Evolutionary conservation across 1,140 invertebrate genomes (phyloP).

Genomic region (Macrotrachela quadricornifera): DNA sequence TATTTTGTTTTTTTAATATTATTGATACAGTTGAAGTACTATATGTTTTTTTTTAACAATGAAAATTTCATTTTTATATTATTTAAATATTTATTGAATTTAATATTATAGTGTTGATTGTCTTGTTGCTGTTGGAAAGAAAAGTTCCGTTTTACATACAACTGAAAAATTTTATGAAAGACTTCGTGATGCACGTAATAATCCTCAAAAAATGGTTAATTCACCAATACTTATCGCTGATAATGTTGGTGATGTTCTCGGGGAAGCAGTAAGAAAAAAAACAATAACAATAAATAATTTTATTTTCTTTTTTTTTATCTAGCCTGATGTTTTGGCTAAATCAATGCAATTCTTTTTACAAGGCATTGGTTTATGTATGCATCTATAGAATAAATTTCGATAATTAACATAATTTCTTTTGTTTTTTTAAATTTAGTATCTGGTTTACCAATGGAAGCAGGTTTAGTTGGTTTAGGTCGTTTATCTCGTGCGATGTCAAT

Average conservation of each 20-base stretch:
- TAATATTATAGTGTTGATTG: constrained; percentile 2
- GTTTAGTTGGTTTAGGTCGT: too few species aligned
- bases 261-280: neutral
- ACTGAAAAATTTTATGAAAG: constrained; percentile 4
- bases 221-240: constrained; percentile 3
- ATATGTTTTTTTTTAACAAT: too few species aligned
- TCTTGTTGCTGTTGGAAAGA: constrained; percentile 6
- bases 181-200: neutral
- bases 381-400: too few species aligned
- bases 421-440: too few species aligned
- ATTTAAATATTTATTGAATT: neutral
- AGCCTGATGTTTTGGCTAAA: neutral
- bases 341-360: constrained; percentile 6
- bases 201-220: constrained; percentile 1
- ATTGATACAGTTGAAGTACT: too few species aligned
- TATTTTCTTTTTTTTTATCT: too few species aligned
- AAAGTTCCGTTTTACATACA: neutral
- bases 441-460: too few species aligned
- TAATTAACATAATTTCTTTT: too few species aligned
- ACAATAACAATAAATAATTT: too few species aligned
- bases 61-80: too few species aligned
- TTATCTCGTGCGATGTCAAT: too few species aligned
- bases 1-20: too few species aligned
- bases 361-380: constrained; percentile 1
- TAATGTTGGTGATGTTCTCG: neutral